Base-by-base conservation (phyloP, 2,113 vertebrate genomes). In the Plotosus lineatus region DNA sequence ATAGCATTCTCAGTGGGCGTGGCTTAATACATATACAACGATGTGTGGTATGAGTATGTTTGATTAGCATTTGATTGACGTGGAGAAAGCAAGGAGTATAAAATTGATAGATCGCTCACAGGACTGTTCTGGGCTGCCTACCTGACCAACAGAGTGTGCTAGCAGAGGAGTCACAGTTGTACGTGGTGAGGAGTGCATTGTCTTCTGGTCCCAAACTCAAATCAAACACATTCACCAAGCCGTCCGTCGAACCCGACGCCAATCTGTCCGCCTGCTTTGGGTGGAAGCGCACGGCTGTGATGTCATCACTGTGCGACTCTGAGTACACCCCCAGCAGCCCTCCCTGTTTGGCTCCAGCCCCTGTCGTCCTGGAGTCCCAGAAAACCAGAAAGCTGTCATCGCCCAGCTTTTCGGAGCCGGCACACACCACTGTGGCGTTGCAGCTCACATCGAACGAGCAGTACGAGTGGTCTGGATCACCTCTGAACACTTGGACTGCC, bases 221-320 rank as follows among this genome's bases (percentile, higher is more conserved):
- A 88, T 99, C 95, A 0, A 97, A 99, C 33, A 97, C 92, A 0
- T 99, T 99, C 10, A 99, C 97, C 6, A 99, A 91, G 23, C 98
- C 97, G 46, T 99, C 97, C 0, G 95, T 95, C 51, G 95, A 96
- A 48, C 97, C 94, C 0, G 96, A 95, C 8, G 93, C 91, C 11
- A 98, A 42, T 38, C 94, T 89, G 88, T 94, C 95, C 11, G 93
- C 91, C 60, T 95, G 76, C 0, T 8, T 6, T 4, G 97, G 97
- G 84, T 99, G 97, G 87, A 99, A 99, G 75, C 94, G 65, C 50
- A 99, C 92, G 81, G 94, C 93, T 12, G 97, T 99, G 90, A 99
- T 80, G 81, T 99, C 97, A 85, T 99, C 96, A 26, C 94, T 96
- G 85, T 99, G 98, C 3, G 96, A 96, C 90, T 99, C 97, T 0